A percentile compares a stretch with the other conserved stretches of the same genome.
phyloP scores from a whole-genome alignment of 2,797 vertebrate species.

The Eutrigla gurnardus region DNA sequence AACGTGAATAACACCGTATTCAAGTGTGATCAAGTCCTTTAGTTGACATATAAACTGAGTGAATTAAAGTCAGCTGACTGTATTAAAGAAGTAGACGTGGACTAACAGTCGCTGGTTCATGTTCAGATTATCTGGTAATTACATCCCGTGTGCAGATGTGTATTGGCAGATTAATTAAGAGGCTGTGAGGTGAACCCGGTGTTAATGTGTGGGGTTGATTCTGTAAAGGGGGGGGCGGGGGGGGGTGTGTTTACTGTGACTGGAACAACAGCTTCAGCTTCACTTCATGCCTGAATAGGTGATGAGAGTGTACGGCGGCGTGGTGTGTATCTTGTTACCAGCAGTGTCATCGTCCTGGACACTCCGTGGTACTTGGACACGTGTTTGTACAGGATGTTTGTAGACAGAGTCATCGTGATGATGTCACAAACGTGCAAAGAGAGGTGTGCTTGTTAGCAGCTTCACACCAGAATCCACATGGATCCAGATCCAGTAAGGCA shows the following conservation, averaged over 20 bases:
- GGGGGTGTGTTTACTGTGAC: constrained; percentile 2
- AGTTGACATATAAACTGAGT: constrained; percentile 19
- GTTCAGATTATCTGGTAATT: constrained; percentile 42
- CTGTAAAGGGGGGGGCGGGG: background rate
- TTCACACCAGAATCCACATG: too few species aligned
- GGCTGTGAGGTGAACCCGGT: constrained; percentile 17
- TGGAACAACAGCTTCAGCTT: constrained; percentile 47
- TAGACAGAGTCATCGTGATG: too few species aligned
- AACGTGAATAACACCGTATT: constrained; percentile 5
- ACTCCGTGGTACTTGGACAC: too few species aligned
- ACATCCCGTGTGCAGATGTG: constrained; percentile 29
- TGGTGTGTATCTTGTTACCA: background rate
- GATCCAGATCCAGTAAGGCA: too few species aligned
- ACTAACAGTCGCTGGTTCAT: constrained; percentile 17
- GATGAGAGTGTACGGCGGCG: constrained; percentile 1
- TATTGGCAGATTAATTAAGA: constrained; percentile 43
- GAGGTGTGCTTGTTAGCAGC: too few species aligned
- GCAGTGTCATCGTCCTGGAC: background rate
- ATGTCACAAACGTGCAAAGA: too few species aligned
- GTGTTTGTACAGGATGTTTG: too few species aligned
- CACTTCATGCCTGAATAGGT: constrained; percentile 41
- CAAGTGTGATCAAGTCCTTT: constrained; percentile 30
- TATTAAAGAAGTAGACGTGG: background rate
- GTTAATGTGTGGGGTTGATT: constrained; percentile 25
- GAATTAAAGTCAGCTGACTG: constrained; percentile 32